phyloP scores from a whole-genome alignment of 2,113 vertebrate genomes.

The Rhinolophus sinicus region DNA sequence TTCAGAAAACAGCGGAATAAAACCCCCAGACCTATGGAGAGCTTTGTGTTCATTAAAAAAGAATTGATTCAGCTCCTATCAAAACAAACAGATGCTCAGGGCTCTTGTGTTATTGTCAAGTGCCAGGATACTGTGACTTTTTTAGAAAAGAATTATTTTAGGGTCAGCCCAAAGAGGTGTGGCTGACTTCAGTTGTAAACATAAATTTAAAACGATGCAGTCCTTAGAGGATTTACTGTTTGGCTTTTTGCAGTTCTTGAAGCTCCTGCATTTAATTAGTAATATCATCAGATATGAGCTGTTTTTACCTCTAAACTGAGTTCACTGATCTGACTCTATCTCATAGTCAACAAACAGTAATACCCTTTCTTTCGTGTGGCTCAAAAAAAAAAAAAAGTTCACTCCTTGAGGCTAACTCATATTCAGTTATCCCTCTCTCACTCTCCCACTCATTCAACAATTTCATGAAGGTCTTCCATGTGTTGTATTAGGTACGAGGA shows the following conservation, averaged over 20 bases:
- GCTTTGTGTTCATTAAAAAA: conserved; percentile 58
- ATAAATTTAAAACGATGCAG: neutral
- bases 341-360: neutral
- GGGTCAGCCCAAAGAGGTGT: conserved; percentile 16
- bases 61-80: conserved; percentile 26
- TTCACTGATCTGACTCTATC: neutral
- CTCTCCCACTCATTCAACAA: neutral
- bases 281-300: neutral
- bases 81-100: conserved; percentile 54
- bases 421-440: neutral
- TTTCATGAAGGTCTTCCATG: neutral
- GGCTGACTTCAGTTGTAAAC: conserved; percentile 24
- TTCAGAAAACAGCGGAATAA: conserved; percentile 8
- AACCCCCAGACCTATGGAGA: neutral
- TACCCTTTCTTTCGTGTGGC: neutral
- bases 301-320: neutral
- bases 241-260: neutral
- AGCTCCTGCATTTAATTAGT: neutral
- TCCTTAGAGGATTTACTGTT: neutral
- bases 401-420: neutral
- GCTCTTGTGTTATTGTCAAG: neutral
- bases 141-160: conserved; percentile 59
- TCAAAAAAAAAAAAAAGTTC: neutral
- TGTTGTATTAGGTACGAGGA: no score
- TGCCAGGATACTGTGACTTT: conserved; percentile 17